Base-by-base conservation (phyloP, 2,797 vertebrate genomes). In the Anabacerthia variegaticeps region DNA sequence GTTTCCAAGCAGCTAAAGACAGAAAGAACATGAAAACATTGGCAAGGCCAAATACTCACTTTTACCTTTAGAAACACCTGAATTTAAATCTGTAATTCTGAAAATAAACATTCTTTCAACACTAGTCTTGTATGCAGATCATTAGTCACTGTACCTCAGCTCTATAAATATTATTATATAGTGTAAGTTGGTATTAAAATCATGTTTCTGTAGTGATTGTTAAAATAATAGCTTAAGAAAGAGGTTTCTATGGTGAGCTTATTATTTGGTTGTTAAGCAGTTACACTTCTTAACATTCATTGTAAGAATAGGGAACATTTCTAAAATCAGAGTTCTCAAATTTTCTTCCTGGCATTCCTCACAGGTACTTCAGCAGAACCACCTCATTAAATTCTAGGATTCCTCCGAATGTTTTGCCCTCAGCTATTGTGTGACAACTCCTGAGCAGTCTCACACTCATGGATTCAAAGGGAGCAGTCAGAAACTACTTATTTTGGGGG, bases 221-320 rank as follows among this genome's bases (percentile, higher is more conserved):
- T 52, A 36, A 91, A 95, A 76, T 51, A 79, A 73, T 23, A 85
- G 46, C n/a, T 82, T 82, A 76, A 69, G 43, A 91, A 75, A 81
- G 6, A 58, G 8, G 9, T 81, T 76, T 63, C 58, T 71, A 52
- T 28, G 2, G 12, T 54, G n/a, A 89, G 14, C 6, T 94, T 80
- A 79, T 34, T 75, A 58, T 69, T 83, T 71, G 18, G 8, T 74
- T 85, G 30, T 52, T 71, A 48, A 83, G 39, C 13, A 87, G 51
- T 56, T 55, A 55, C 39, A 56, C 17, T 34, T 84, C 34, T 41
- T 84, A 71, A 6, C 19, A 43, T 4, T 54, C 14, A 32, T 1
- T 48, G 7, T 32, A 65, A 86, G 21, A 89, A 79, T 32, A 71
- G 15, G 20, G 0, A 0, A 20, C 39, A 80, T 44, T 55, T 27